Percentiles rank a stretch among this genome's conserved stretches.
phyloP scores from a whole-genome alignment of 2,888 invertebrate genomes.

The Sclerodermus sp. region DNA sequence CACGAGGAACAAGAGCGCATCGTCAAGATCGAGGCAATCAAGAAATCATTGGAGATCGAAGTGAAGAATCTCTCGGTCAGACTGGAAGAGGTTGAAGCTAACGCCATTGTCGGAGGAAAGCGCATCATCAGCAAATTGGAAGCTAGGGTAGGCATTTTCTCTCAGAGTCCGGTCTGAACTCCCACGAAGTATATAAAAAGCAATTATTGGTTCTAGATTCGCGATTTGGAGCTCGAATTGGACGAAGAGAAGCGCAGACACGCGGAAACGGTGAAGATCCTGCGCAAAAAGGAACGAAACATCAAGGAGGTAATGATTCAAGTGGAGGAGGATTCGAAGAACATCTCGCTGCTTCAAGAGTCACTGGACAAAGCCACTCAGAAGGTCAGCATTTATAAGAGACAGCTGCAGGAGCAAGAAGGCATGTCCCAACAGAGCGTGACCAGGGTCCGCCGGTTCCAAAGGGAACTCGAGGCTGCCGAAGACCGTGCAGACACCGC shows the following conservation, averaged over 20 bases:
- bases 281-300: slow-evolving; percentile 96
- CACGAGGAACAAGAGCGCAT: slow-evolving; percentile 97
- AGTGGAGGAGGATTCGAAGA: slow-evolving; percentile 96
- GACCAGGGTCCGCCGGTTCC: slow-evolving; percentile 96
- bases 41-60: slow-evolving; percentile 96
- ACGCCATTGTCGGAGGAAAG: slow-evolving; percentile 94
- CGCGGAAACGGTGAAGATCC: slow-evolving; percentile 94
- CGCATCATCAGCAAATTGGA: slow-evolving; percentile 98
- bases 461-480: slow-evolving; percentile 95
- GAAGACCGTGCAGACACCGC: slow-evolving; percentile 95
- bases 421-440: slow-evolving; percentile 90
- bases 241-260: slow-evolving; percentile 98
- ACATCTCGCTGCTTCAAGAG: slow-evolving; percentile 89
- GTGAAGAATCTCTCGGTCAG: slow-evolving; percentile 93
- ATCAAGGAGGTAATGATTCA: slow-evolving; percentile 95
- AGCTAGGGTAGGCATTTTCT: slow-evolving; percentile 70
- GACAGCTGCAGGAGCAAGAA: slow-evolving; percentile 93
- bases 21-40: slow-evolving; percentile 95
- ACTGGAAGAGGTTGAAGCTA: slow-evolving; percentile 94
- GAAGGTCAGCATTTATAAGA: slow-evolving; percentile 92
- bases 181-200: too few relatives aligned
- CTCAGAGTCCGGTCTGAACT: too few relatives aligned
- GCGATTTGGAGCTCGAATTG: slow-evolving; percentile 90
- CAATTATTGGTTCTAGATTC: slow-evolving; percentile 64
- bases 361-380: slow-evolving; percentile 82